Percentiles rank a stretch among this genome's conserved stretches.
Evolutionary conservation across 1,140 invertebrate genomes (phyloP).

Genomic region (Apis dorsata): DNA sequence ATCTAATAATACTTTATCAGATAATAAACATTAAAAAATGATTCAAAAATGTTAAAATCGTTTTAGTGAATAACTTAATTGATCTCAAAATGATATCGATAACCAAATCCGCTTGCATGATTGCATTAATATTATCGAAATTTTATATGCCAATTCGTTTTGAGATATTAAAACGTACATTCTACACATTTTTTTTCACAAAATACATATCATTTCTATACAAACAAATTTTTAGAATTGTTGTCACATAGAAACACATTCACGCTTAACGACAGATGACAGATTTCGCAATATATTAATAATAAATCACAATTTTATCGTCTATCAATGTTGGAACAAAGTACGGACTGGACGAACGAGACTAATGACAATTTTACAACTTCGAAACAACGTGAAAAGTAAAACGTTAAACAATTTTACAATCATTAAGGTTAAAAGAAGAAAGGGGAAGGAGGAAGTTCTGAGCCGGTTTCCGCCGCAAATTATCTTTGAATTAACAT

Average conservation of each 20-base stretch:
- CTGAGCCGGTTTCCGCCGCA: constrained; percentile 17
- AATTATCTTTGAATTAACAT: constrained; percentile 49
- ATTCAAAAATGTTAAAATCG: neutral
- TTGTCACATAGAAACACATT: too few relatives aligned
- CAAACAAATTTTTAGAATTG: too few relatives aligned
- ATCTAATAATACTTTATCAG: neutral
- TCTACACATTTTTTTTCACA: too few relatives aligned
- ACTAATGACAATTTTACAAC: too few relatives aligned
- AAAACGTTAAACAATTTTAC: neutral
- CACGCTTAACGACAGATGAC: too few relatives aligned
- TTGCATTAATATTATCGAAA: too few relatives aligned
- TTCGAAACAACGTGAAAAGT: neutral
- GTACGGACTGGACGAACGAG: neutral
- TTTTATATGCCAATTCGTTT: too few relatives aligned
- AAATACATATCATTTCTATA: too few relatives aligned
- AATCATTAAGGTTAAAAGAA: constrained; percentile 2
- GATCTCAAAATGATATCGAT: too few relatives aligned
- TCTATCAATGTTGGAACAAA: neutral
- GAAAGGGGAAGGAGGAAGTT: neutral
- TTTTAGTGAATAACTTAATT: neutral
- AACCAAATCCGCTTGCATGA: too few relatives aligned
- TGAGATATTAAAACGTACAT: too few relatives aligned
- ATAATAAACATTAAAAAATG: neutral
- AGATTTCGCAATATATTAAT: too few relatives aligned
- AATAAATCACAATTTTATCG: neutral